Evolutionary conservation across 2,113 vertebrate species (phyloP).

Genomic region (Geothlypis trichas): DNA sequence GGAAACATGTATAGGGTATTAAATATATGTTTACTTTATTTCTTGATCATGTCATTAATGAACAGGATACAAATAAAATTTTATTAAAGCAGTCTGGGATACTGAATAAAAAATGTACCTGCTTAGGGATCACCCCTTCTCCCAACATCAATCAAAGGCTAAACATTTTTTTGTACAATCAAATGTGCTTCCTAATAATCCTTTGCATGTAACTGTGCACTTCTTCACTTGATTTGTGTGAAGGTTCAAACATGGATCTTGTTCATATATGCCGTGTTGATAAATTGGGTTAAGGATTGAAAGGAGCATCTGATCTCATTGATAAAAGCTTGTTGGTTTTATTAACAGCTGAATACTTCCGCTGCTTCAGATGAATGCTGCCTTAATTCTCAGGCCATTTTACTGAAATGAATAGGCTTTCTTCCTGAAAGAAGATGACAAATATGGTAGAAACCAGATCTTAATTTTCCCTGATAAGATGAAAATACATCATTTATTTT

Average conservation of each 20-base stretch:
- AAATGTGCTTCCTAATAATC: neutral
- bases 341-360: slow-evolving; percentile 1
- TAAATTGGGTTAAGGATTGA: neutral
- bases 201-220: neutral
- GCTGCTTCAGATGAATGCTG: neutral
- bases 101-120: neutral
- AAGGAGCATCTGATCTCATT: neutral
- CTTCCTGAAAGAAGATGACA: neutral
- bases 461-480: neutral
- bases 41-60: neutral
- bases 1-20: neutral
- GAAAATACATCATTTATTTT: neutral
- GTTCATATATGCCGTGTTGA: neutral
- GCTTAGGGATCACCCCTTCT: neutral
- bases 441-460: neutral
- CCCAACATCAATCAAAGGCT: neutral
- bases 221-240: neutral
- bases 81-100: neutral
- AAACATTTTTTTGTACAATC: neutral
- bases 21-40: neutral
- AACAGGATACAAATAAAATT: neutral
- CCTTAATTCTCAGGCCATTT: neutral
- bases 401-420: slow-evolving; percentile 6
- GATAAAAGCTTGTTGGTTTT: slow-evolving; percentile 23
- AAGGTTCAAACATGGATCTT: neutral